Base-by-base conservation (phyloP, 2,797 vertebrate genomes). In the Platalea minor region DNA sequence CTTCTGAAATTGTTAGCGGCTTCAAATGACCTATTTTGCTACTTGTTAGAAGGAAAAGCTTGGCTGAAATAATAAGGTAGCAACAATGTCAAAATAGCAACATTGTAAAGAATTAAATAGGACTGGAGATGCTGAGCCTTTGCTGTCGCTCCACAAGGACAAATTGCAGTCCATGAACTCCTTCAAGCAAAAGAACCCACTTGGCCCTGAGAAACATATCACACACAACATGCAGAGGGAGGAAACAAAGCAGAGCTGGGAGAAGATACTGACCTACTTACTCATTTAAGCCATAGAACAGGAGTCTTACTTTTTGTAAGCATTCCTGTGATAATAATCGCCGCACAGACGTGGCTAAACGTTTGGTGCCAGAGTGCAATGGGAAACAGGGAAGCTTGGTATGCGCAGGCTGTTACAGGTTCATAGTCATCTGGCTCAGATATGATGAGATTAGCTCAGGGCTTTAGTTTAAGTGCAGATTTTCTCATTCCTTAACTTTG, bases 241-340 rank as follows among this genome's bases (percentile, higher is more conserved):
- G 1, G 1, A 20, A 80, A 51, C 7, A 80, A 69, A 88, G 24
- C 21, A 23, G 59, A 85, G 9, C 6, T 51, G 11, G 14, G 35
- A 68, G 29, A 85, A 86, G 6, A 63, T 11, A 33, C 13, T 31
- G 50, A 69, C 31, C n/a, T 48, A 59, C 17, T 61, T 74, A n/a
- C 5, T 61, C 57, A 9, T 80, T 51, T 65, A 75, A 67, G 8
- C 21, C 19, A 29, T 2, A 35, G 67, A 56, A 57, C 3, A 77
- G 68, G 11, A 50, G 5, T 18, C 15, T 69, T 35, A 23, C 1
- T 14, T 60, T 75, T 41, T 53, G 1, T 45, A 68, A 73, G 6
- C 57, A 41, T 65, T 54, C 5, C 25, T 50, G 24, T 53, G 13
- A 21, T 10, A n/a, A 16, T 13, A 53, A 20, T 57, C 0, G 0